Evolutionary conservation across 2,888 invertebrate genomes (phyloP), one percentile per base, ranked within the genome.

Genomic region (Beris chalybata): DNA sequence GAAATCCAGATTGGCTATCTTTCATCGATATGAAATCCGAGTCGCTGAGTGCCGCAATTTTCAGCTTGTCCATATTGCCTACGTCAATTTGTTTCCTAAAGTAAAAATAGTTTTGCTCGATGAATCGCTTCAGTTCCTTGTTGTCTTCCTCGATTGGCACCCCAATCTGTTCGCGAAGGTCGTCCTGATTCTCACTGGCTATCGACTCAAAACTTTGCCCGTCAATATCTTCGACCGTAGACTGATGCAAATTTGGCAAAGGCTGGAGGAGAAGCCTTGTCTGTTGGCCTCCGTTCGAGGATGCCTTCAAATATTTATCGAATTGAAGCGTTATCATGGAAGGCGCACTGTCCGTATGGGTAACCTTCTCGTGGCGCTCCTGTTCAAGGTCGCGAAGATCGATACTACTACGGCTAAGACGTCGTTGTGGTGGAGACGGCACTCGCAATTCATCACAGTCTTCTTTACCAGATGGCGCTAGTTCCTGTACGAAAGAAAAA

Each of bases 271-370:
- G 57, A 47, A 53, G 59, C 7, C 44, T 15, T n/a, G 45, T 13
- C 7, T 38, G 50, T 11, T 6, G 9, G 4, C 52, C 50, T 12
- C 32, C 45, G 9, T 30, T n/a, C 7, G 30, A 9, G 6, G 44
- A 43, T 75, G 72, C 66, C 74, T 75, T 70, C 74, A 77, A 71
- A 29, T 73, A 73, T 52, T 75, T 73, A 12, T 74, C 75, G 68
- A 75, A 76, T 64, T 76, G 80, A 53, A 80, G 70, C 0, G 80
- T 79, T 71, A 81, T 79, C 79, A 80, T 81, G 15, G 81, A 81
- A 3, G 80, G 80, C 5, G 80, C 81, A 70, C 81, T 81, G 69
- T 81, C 81, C 4, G 81, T 81, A 70, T 81, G 81, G 22, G 79
- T 77, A 65, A 81, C 81, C 71, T 80, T 80, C 68, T 81, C 81